Evolutionary conservation across 2,113 vertebrate genomes (phyloP).

Genomic region (Oostethus manadensis): DNA sequence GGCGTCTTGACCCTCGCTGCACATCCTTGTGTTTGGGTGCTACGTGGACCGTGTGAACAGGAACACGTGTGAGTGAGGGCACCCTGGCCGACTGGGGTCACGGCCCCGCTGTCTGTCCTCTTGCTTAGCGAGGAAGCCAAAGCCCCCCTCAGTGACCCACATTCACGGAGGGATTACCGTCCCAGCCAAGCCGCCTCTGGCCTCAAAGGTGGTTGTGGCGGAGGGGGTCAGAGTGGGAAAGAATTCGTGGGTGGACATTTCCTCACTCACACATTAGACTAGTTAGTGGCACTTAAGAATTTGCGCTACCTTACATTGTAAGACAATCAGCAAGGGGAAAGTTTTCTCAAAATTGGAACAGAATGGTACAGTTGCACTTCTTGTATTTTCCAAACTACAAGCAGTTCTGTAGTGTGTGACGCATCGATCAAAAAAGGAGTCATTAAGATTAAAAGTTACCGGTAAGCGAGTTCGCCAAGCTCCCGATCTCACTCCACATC

Average conservation of each 20-base stretch:
- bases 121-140: constrained; percentile 57
- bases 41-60: constrained; percentile 4
- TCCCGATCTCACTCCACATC: too few species aligned
- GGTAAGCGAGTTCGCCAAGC: too few species aligned
- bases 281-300: constrained; percentile 16
- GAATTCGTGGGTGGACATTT: constrained; percentile 18
- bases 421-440: too few species aligned
- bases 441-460: too few species aligned
- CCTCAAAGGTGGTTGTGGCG: constrained; percentile 27
- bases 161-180: constrained; percentile 62
- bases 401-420: too few species aligned
- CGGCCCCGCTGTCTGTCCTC: constrained; percentile 57
- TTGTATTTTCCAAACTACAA: too few species aligned
- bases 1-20: constrained; percentile 17
- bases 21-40: constrained; percentile 1
- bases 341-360: constrained; percentile 38
- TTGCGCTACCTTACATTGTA: constrained; percentile 23
- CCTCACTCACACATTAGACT: constrained; percentile 15
- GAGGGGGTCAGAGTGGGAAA: constrained; percentile 1
- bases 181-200: constrained; percentile 43
- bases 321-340: constrained; percentile 43
- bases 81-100: constrained; percentile 33
- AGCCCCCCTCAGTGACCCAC: constrained; percentile 63
- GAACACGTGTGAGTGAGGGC: constrained; percentile 2
- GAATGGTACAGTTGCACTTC: constrained; percentile 20